A percentile compares a stretch with the other conserved stretches of the same genome.
Conservation (phyloP, 2,113 vertebrate species). For the Ranitomeya imitator region DNA sequence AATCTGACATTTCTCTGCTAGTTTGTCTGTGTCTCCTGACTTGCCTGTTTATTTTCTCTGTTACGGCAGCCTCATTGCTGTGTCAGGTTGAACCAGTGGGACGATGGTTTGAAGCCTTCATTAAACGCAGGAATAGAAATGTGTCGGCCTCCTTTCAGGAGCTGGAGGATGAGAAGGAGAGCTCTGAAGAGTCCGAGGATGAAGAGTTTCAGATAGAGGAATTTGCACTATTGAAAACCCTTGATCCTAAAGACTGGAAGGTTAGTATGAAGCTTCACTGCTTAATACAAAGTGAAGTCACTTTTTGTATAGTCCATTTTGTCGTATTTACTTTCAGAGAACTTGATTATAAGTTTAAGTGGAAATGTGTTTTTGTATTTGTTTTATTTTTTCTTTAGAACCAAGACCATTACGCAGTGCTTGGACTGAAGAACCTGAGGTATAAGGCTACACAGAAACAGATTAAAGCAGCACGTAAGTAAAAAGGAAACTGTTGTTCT, state of each 20-base stretch:
- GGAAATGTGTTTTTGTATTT: background rate
- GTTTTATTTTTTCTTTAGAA: conserved; percentile 75
- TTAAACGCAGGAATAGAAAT: conserved; percentile 91
- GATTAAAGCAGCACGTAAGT: conserved; percentile 99
- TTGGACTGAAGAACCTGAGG: conserved; percentile 85
- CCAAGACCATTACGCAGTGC: conserved; percentile 96
- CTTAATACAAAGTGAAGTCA: too few species aligned
- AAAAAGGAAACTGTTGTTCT: conserved; percentile 27
- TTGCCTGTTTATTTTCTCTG: conserved; percentile 51
- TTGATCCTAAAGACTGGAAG: conserved; percentile 99
- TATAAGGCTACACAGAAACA: conserved; percentile 97
- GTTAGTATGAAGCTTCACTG: conserved; percentile 65
- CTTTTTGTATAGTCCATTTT: too few species aligned
- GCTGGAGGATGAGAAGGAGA: conserved; percentile 92
- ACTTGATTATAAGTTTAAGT: background rate
- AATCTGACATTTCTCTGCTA: background rate
- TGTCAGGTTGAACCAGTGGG: conserved; percentile 95
- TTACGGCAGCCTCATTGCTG: conserved; percentile 84
- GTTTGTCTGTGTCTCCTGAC: background rate
- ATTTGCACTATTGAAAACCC: conserved; percentile 90
- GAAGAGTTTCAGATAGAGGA: conserved; percentile 94
- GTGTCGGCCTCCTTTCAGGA: conserved; percentile 96
- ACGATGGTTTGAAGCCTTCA: conserved; percentile 96
- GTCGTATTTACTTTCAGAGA: background rate
- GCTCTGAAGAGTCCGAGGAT: conserved; percentile 92